Percentiles rank a stretch among this genome's conserved stretches.
phyloP scores from a whole-genome alignment of 2,888 invertebrate species.

The Exephanes ischioxanthus region DNA sequence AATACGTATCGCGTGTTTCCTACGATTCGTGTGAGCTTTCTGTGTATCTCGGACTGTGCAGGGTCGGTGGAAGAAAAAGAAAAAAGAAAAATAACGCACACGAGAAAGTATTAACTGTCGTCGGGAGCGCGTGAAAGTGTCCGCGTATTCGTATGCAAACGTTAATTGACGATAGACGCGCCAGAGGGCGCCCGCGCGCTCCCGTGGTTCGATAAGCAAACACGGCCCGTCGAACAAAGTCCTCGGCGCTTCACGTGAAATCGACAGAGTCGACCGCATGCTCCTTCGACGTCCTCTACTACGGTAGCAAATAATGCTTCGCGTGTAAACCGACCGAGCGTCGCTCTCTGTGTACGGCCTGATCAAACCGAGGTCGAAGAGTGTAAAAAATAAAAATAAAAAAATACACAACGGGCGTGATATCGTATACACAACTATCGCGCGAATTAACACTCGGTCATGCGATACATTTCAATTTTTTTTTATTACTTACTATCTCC shows the following conservation, averaged over 20 bases:
- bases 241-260: conserved; percentile 1
- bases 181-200: not conserved
- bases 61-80: conserved; percentile 28
- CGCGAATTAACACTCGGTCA: conserved; percentile 58
- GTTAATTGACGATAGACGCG: not conserved
- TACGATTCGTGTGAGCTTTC: conserved; percentile 46
- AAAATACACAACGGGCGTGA: conserved; percentile 70
- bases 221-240: conserved; percentile 45
- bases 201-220: conserved; percentile 65
- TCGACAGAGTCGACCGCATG: conserved; percentile 37
- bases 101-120: conserved; percentile 21
- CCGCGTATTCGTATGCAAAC: conserved; percentile 4
- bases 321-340: conserved; percentile 67
- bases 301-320: conserved; percentile 51
- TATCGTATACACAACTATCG: conserved; percentile 54
- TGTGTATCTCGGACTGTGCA: conserved; percentile 40
- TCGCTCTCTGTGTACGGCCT: conserved; percentile 3
- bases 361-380: conserved; percentile 68
- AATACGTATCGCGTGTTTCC: conserved; percentile 60
- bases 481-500: not conserved
- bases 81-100: conserved; percentile 7
- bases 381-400: conserved; percentile 72
- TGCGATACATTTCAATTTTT: conserved; percentile 58
- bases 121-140: not conserved
- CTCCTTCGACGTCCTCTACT: conserved; percentile 44